Evolutionary conservation across 1,140 invertebrate species (phyloP).

Genomic region (Sipha flava): DNA sequence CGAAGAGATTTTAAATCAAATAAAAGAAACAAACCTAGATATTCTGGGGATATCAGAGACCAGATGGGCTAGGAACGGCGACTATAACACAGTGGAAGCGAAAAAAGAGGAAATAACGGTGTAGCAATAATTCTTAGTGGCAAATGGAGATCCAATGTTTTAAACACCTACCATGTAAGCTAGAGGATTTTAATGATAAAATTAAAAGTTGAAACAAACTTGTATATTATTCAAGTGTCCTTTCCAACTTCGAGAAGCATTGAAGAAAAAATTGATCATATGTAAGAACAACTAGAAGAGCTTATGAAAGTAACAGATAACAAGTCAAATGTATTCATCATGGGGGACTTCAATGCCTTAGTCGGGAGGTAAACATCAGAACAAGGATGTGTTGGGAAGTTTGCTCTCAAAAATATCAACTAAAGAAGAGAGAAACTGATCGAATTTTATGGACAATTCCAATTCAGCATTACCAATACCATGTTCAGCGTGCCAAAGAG

Average conservation of each 20-base stretch:
- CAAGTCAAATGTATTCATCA: slow-evolving; percentile 3
- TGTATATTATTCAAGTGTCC: slow-evolving; percentile 14
- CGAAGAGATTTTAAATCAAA: not conserved
- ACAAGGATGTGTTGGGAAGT: not conserved
- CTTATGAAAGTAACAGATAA: not conserved
- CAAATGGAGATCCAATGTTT: not conserved
- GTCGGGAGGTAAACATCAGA: not conserved
- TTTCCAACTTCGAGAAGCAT: slow-evolving; percentile 19
- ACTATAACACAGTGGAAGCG: slow-evolving; percentile 1
- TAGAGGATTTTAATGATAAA: slow-evolving; percentile 1
- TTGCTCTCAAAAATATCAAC: not conserved
- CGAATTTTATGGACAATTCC: slow-evolving; percentile 9
- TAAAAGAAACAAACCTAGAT: not conserved
- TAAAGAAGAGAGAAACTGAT: slow-evolving; percentile 1
- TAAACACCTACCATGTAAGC: not conserved
- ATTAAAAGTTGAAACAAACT: not conserved
- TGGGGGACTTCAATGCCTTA: slow-evolving; percentile 15
- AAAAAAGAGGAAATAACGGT: not conserved
- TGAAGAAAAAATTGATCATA: slow-evolving; percentile 14
- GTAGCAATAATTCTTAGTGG: not conserved
- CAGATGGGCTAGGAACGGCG: slow-evolving; percentile 6
- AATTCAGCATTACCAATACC: slow-evolving; percentile 7
- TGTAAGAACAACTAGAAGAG: slow-evolving; percentile 16
- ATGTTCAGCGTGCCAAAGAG: not conserved
- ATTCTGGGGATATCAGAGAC: slow-evolving; percentile 11